Evolutionary conservation across 2,888 invertebrate species (phyloP), one percentile per base, ranked within the genome.

Genomic region (Cylindroiulus punctatus): DNA sequence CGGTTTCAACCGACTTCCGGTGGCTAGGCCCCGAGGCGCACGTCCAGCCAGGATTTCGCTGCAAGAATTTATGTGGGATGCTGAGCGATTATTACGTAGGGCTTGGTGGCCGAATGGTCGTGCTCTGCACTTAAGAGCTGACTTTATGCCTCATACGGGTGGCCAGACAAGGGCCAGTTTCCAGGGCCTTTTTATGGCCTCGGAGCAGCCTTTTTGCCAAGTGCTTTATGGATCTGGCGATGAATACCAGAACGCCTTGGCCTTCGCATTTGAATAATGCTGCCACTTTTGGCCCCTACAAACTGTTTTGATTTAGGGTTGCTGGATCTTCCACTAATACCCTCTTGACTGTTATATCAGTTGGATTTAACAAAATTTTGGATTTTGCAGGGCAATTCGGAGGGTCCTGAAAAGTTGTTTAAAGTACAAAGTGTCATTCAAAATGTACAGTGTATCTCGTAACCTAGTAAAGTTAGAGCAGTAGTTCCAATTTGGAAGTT

Each of bases 291-390:
- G 12, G 26, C 26, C 26, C 7, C 22, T 65, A 26, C 26, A 65
- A 65, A 65, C 65, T 65, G 26, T 65, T 65, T 65, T 65, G 65
- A 65, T 65, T 65, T 26, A 26, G 65, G 26, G 10, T 65, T 65
- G 4, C n/a, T 65, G 65, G 65, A 65, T 65, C 5, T 12, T 2
- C 8, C 44, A 44, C 44, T 44, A 36, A 36, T 36, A 7, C 3
- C 36, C 36, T 7, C 36, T 36, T 2, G 36, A n/a, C n/a, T n/a
- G n/a, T n/a, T n/a, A n/a, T n/a, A n/a, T n/a, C n/a, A n/a, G n/a
- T n/a, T n/a, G n/a, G n/a, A n/a, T n/a, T n/a, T n/a, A n/a, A n/a
- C n/a, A n/a, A n/a, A n/a, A n/a, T n/a, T n/a, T n/a, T n/a, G n/a
- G n/a, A n/a, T n/a, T n/a, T n/a, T n/a, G n/a, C n/a, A n/a, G n/a